Conservation (phyloP, 2,888 invertebrate species). For the Blera fallax region DNA sequence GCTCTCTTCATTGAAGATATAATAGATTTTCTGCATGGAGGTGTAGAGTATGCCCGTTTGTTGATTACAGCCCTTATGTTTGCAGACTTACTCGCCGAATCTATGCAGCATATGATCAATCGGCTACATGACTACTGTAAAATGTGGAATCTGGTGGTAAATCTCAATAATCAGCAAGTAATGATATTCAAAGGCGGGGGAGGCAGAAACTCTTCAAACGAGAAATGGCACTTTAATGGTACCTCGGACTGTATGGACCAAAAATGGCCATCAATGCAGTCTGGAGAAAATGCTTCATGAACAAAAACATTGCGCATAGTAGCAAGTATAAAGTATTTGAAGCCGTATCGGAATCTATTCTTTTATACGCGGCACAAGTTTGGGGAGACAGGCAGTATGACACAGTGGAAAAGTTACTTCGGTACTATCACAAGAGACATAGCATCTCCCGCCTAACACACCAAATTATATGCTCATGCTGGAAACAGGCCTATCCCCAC, state of each 20-base stretch:
- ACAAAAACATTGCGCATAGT: not conserved
- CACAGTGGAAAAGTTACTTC: not conserved
- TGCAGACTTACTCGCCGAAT: not conserved
- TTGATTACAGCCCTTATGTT: not conserved
- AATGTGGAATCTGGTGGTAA: not conserved
- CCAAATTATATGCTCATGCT: too few species aligned
- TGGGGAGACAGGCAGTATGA: not conserved
- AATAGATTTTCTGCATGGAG: not conserved
- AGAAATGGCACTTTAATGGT: not conserved
- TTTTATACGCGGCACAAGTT: not conserved
- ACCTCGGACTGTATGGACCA: not conserved
- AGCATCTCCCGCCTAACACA: too few species aligned
- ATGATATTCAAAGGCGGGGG: not conserved
- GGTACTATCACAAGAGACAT: not conserved
- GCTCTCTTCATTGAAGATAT: not conserved
- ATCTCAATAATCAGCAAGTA: not conserved
- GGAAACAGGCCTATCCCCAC: too few species aligned
- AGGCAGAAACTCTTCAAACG: not conserved
- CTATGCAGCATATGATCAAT: not conserved
- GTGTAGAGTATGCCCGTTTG: not conserved
- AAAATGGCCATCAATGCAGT: not conserved
- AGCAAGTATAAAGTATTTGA: too few species aligned
- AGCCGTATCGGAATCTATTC: too few species aligned
- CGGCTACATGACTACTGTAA: not conserved
- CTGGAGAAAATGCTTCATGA: not conserved